phyloP scores from a whole-genome alignment of 2,797 vertebrate genomes.

The Eupleurogrammus muticus region DNA sequence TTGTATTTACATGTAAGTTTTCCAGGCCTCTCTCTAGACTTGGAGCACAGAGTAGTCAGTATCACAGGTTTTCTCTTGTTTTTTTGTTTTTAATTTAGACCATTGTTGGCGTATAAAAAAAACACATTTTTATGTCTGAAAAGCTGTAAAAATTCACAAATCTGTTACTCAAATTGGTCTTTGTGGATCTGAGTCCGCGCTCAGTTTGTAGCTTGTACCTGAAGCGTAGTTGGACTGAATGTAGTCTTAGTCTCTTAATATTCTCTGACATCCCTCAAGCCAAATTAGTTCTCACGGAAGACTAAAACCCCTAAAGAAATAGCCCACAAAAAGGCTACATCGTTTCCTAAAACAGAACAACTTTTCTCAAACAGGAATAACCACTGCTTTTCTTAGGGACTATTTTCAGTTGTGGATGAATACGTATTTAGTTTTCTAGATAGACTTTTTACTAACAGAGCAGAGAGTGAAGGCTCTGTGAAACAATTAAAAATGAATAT shows the following conservation, averaged over 20 bases:
- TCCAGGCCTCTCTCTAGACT: neutral
- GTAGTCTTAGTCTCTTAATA: neutral
- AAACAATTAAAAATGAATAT: too few species aligned
- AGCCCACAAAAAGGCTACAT: neutral
- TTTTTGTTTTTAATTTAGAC: too few species aligned
- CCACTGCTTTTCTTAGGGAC: neutral
- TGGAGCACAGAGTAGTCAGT: neutral
- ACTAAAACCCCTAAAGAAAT: neutral
- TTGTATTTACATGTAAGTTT: neutral
- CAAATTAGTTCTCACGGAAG: neutral
- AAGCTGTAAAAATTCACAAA: too few species aligned
- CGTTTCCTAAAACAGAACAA: neutral
- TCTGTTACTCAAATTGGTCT: too few species aligned
- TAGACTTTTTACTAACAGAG: too few species aligned
- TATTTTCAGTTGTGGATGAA: conserved; percentile 24
- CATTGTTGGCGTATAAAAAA: too few species aligned
- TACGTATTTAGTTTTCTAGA: neutral
- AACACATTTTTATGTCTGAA: too few species aligned
- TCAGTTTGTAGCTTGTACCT: too few species aligned
- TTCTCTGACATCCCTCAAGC: neutral
- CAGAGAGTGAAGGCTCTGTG: too few species aligned
- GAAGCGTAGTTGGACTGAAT: too few species aligned
- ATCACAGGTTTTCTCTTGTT: too few species aligned
- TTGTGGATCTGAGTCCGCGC: too few species aligned
- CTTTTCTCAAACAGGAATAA: neutral